Evolutionary conservation across 2,888 invertebrate species (phyloP).

Genomic region (Aquatica leii): DNA sequence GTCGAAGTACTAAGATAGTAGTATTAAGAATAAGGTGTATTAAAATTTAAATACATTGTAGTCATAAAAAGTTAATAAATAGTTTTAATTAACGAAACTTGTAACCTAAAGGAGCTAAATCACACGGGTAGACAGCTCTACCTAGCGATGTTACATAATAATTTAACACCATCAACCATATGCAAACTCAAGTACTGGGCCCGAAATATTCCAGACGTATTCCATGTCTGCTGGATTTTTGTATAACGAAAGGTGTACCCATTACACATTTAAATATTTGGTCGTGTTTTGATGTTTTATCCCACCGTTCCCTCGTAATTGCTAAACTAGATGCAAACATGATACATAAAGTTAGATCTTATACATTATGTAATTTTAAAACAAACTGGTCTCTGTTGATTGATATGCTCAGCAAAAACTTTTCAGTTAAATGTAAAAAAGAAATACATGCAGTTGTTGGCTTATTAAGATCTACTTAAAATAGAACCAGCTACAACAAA

Average conservation of each 20-base stretch:
- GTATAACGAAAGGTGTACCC: neutral
- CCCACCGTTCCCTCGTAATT: neutral
- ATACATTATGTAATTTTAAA: no score
- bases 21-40: no score
- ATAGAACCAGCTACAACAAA: neutral
- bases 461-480: neutral
- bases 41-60: no score
- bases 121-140: no score
- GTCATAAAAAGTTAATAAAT: no score
- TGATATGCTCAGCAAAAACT: no score
- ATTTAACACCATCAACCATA: neutral
- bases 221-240: neutral
- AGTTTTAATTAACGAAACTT: no score
- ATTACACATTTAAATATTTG: neutral
- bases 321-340: neutral
- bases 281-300: neutral
- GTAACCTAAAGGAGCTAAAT: conserved; percentile 38
- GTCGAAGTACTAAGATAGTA: no score
- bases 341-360: neutral
- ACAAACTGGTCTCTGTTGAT: no score
- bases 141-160: no score
- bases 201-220: neutral
- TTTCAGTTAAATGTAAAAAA: neutral
- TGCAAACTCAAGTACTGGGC: neutral
- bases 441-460: neutral